phyloP scores from a whole-genome alignment of 1,140 invertebrate genomes.

The Pectinophora gossypiella region DNA sequence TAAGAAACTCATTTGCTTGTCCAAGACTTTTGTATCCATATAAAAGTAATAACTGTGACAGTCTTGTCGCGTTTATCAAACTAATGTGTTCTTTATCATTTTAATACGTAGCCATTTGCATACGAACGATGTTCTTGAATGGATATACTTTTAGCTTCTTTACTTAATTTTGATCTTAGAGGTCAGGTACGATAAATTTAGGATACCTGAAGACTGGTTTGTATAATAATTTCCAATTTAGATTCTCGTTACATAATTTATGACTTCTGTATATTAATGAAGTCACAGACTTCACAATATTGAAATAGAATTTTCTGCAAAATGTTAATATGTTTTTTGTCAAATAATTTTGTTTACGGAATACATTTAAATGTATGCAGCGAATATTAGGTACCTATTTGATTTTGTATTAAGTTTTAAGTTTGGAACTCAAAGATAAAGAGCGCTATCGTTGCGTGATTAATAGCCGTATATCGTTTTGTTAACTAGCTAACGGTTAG shows the following conservation, averaged over 20 bases:
- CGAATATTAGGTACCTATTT: no score
- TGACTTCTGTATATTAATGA: no score
- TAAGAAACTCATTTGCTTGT: neutral
- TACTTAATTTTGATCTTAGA: conserved; percentile 22
- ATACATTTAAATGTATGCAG: no score
- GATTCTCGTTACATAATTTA: no score
- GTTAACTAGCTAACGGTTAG: conserved; percentile 55
- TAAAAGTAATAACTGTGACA: conserved; percentile 4
- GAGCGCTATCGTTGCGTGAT: conserved; percentile 37
- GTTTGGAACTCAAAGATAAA: conserved; percentile 20
- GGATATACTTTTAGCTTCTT: conserved; percentile 22
- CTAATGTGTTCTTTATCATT: conserved; percentile 31
- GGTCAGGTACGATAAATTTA: conserved; percentile 28
- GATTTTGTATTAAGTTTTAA: no score
- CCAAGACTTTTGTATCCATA: neutral
- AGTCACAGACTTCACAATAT: no score
- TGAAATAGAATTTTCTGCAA: no score
- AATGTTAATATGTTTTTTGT: no score
- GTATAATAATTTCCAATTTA: neutral
- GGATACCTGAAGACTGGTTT: conserved; percentile 19
- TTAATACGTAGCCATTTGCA: conserved; percentile 40
- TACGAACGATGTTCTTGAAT: conserved; percentile 41
- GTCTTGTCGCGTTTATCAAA: conserved; percentile 16
- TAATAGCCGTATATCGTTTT: conserved; percentile 49
- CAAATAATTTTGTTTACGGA: no score